These are phyloP conservation scores for Pseudopleuronectes americanus DNA, from an alignment of 2,797 vertebrate species.

Conservation along the genomic window DNA sequence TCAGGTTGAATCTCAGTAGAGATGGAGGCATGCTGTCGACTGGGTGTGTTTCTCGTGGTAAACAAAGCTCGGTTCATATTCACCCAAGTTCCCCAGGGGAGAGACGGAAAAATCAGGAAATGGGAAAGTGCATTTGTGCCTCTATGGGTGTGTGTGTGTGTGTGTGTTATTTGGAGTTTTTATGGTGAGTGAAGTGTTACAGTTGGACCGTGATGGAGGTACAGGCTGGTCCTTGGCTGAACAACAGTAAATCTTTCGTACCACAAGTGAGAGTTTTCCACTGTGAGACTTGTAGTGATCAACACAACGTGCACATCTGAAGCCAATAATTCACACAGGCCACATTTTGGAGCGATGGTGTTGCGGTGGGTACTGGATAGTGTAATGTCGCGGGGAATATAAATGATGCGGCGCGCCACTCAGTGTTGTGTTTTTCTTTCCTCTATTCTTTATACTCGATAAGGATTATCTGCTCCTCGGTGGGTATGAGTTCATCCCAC, in stretches of 20 bases:
- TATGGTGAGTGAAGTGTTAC: conserved; percentile 17
- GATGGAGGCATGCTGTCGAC: conserved; percentile 53
- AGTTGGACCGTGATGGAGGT: conserved; percentile 27
- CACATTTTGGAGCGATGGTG: conserved; percentile 29
- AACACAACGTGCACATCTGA: conserved; percentile 45
- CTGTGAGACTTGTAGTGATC: conserved; percentile 23
- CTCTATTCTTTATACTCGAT: conserved; percentile 45
- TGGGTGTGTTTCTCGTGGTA: conserved; percentile 33
- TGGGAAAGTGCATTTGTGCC: too few relatives aligned
- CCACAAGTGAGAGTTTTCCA: conserved; percentile 43
- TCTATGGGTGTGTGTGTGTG: background rate
- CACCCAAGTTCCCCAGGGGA: conserved; percentile 21
- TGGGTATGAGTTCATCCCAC: conserved; percentile 32
- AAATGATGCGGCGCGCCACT: conserved; percentile 37
- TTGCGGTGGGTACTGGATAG: conserved; percentile 12
- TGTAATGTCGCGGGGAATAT: conserved; percentile 44
- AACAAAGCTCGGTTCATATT: conserved; percentile 53
- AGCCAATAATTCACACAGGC: conserved; percentile 25
- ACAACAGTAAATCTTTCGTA: conserved; percentile 57
- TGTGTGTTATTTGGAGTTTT: conserved; percentile 2
- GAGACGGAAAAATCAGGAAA: conserved; percentile 1
- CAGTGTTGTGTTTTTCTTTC: conserved; percentile 30
- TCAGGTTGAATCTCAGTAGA: conserved; percentile 67
- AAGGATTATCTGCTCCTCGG: conserved; percentile 58
- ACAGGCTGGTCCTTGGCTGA: conserved; percentile 51